Conservation (phyloP, 2,888 invertebrate genomes). For the Amiota communis region DNA sequence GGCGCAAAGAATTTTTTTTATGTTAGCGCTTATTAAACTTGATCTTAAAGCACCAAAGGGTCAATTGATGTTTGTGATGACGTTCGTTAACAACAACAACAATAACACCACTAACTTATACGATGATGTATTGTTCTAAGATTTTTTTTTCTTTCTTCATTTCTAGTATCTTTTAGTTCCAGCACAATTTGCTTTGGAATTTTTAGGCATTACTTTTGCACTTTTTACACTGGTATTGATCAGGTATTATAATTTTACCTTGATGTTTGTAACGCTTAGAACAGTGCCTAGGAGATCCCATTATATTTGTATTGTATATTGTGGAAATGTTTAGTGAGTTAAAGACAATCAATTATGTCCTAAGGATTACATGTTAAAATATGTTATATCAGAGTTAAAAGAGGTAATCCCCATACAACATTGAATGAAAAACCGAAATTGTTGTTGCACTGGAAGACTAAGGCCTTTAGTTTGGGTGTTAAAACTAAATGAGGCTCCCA, state of each 20-base stretch:
- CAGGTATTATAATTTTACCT: background rate
- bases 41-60: conserved; percentile 68
- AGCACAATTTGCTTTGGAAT: conserved; percentile 67
- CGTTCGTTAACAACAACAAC: conserved; percentile 49
- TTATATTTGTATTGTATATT: too few species aligned
- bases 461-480: too few species aligned
- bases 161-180: background rate
- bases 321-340: too few species aligned
- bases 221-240: conserved; percentile 12
- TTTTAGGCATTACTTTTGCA: conserved; percentile 60
- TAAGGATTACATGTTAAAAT: too few species aligned
- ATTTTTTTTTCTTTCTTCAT: background rate
- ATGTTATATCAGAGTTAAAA: too few species aligned
- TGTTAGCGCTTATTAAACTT: conserved; percentile 71
- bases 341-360: too few species aligned
- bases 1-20: conserved; percentile 47
- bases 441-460: too few species aligned
- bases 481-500: too few species aligned
- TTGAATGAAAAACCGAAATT: too few species aligned
- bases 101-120: conserved; percentile 43
- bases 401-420: too few species aligned
- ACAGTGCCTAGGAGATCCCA: too few species aligned
- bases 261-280: background rate
- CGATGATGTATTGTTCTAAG: conserved; percentile 36
- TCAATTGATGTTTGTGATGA: conserved; percentile 71